Conservation (phyloP, 1,140 invertebrate genomes). For the Bicyclus anynana region DNA sequence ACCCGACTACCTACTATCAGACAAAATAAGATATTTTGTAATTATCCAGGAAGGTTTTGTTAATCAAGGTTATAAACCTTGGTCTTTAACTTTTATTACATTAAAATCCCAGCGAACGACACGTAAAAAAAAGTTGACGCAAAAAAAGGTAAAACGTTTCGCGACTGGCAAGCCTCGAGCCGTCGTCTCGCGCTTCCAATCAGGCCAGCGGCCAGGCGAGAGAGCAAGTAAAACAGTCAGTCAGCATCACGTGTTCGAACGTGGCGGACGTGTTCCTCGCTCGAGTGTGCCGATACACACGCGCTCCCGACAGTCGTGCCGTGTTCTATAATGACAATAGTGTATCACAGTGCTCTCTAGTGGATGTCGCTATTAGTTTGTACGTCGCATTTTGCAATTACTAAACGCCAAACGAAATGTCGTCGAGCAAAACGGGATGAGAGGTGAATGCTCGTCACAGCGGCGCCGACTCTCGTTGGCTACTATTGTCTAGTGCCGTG, state of each 20-base stretch:
- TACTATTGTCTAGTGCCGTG: slow-evolving; percentile 73
- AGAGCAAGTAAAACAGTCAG: slow-evolving; percentile 65
- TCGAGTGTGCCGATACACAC: slow-evolving; percentile 46
- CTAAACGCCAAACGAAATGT: slow-evolving; percentile 27
- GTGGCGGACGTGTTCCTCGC: slow-evolving; percentile 44
- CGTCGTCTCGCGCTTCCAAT: slow-evolving; percentile 55
- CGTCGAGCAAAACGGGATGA: slow-evolving; percentile 51
- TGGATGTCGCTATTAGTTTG: slow-evolving; percentile 45
- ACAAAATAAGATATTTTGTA: too few relatives aligned
- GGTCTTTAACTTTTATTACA: not conserved
- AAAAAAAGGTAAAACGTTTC: slow-evolving; percentile 31
- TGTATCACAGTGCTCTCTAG: slow-evolving; percentile 55
- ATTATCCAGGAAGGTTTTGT: too few relatives aligned
- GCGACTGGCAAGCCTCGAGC: slow-evolving; percentile 41
- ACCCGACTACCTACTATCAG: too few relatives aligned
- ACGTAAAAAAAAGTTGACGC: not conserved
- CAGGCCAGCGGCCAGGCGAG: slow-evolving; percentile 49
- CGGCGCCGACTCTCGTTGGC: slow-evolving; percentile 72
- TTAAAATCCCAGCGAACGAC: not conserved
- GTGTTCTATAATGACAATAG: slow-evolving; percentile 58
- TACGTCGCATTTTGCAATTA: slow-evolving; percentile 41
- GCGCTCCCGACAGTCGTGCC: slow-evolving; percentile 63
- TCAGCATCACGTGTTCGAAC: slow-evolving; percentile 69
- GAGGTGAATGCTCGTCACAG: slow-evolving; percentile 73
- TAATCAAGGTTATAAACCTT: too few relatives aligned